A percentile compares a stretch with the other conserved stretches of the same genome.
These are phyloP conservation scores for Sus cebifrons DNA, from an alignment of 2,797 vertebrate species.

Conservation along the genomic window DNA sequence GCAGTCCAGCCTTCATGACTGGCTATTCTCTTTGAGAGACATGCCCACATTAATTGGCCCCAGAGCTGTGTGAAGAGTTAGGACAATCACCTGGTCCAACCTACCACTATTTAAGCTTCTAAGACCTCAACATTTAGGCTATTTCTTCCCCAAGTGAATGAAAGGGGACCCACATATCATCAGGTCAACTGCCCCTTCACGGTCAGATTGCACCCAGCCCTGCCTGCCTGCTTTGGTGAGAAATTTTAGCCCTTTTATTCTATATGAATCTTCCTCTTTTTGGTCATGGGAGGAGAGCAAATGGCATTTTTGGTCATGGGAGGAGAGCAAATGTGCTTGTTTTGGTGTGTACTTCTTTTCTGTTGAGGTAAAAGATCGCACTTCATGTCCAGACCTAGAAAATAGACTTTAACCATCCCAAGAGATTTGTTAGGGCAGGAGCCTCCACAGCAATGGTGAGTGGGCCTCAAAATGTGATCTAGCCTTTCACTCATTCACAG, in stretches of 20 bases:
- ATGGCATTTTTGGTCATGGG: not conserved
- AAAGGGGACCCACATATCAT: not conserved
- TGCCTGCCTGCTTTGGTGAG: not conserved
- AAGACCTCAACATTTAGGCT: not conserved
- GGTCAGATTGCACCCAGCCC: not conserved
- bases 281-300: not conserved
- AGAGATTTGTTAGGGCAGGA: not conserved
- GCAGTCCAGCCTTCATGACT: not conserved
- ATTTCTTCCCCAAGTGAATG: not conserved
- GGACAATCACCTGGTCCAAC: not conserved
- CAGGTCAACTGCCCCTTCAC: not conserved
- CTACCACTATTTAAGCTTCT: not conserved
- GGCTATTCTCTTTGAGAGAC: not conserved
- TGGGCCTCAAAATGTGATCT: not conserved
- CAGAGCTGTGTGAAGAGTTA: not conserved
- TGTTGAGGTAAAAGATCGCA: not conserved
- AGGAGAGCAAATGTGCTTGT: not conserved
- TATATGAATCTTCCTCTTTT: not conserved
- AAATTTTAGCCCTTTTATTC: not conserved
- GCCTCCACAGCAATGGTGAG: not conserved
- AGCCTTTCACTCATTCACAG: not conserved
- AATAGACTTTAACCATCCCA: not conserved
- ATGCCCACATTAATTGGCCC: not conserved
- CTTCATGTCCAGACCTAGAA: slow-evolving; percentile 6
- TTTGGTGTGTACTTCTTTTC: not conserved